Conservation (phyloP, 2,888 invertebrate species). For the Eupithecia insigniata region DNA sequence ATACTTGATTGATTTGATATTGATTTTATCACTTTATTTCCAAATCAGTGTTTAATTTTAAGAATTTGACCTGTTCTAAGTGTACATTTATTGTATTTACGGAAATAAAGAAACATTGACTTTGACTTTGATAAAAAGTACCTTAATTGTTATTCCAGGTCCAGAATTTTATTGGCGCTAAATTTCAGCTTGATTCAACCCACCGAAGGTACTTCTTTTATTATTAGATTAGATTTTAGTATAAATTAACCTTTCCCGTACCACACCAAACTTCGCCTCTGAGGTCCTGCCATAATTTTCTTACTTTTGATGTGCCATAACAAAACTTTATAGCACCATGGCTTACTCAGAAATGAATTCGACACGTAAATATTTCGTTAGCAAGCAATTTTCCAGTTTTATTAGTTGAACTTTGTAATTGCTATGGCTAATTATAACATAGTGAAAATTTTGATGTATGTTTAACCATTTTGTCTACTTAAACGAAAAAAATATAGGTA, state of each 20-base stretch:
- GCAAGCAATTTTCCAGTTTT: slow-evolving; percentile 8
- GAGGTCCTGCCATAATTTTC: slow-evolving; percentile 47
- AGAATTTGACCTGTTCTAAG: too few relatives aligned
- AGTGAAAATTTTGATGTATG: neutral
- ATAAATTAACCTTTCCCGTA: neutral
- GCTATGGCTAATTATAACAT: slow-evolving; percentile 4
- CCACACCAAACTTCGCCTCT: slow-evolving; percentile 13
- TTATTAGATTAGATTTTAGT: neutral
- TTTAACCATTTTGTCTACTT: neutral
- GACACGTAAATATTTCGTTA: slow-evolving; percentile 35
- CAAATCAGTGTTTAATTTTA: too few relatives aligned
- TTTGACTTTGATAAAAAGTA: too few relatives aligned
- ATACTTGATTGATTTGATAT: too few relatives aligned
- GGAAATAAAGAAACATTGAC: too few relatives aligned
- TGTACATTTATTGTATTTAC: too few relatives aligned
- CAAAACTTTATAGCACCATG: slow-evolving; percentile 48
- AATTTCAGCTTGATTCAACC: too few relatives aligned
- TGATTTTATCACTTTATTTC: too few relatives aligned
- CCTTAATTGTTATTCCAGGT: too few relatives aligned
- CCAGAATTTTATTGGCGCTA: too few relatives aligned
- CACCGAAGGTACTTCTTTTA: neutral
- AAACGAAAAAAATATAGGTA: neutral
- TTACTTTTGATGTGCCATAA: slow-evolving; percentile 52
- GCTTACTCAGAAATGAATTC: slow-evolving; percentile 47
- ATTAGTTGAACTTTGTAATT: neutral